Conservation (phyloP, 2,113 vertebrate species). For the Cromileptes altivelis region DNA sequence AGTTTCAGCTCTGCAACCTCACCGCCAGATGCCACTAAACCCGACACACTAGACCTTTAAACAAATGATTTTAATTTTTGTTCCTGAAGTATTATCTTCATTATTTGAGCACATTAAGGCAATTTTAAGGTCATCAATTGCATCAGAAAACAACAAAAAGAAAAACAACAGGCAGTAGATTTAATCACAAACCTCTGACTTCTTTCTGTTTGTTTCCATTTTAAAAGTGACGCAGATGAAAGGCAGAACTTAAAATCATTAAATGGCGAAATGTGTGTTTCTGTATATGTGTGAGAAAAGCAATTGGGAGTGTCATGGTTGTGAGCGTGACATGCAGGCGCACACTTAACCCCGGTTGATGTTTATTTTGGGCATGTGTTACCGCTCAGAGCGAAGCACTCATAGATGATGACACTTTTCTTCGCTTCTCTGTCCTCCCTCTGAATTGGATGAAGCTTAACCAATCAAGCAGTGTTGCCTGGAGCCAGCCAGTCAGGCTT, state of each 20-base stretch:
- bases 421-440: slow-evolving; percentile 45
- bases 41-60: no score
- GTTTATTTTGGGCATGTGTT: slow-evolving; percentile 65
- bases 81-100: neutral
- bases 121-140: neutral
- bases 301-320: neutral
- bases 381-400: slow-evolving; percentile 55
- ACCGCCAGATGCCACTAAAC: no score
- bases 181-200: slow-evolving; percentile 3
- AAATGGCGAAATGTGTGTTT: slow-evolving; percentile 3
- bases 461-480: slow-evolving; percentile 57
- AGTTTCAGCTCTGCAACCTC: no score
- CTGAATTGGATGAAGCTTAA: slow-evolving; percentile 63
- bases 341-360: slow-evolving; percentile 44
- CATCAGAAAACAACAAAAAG: neutral
- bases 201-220: no score
- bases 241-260: neutral
- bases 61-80: neutral
- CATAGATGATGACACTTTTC: slow-evolving; percentile 56
- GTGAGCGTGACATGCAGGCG: slow-evolving; percentile 28
- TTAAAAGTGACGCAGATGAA: neutral
- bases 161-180: neutral
- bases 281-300: slow-evolving; percentile 9
- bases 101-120: neutral
- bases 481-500: slow-evolving; percentile 67